Evolutionary conservation across 1,140 invertebrate species (phyloP).

Genomic region (Macrobrachium nipponense): DNA sequence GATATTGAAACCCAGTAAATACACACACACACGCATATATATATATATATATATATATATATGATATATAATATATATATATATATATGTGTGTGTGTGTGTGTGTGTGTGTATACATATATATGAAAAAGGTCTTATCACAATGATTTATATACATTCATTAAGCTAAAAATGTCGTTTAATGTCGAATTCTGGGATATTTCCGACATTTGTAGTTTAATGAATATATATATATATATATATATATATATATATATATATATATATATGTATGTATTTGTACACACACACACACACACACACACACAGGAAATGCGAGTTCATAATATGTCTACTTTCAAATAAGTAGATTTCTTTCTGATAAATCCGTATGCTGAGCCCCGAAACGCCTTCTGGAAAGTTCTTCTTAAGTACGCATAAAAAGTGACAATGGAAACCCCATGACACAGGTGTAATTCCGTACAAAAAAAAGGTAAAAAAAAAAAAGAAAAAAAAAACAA

Average conservation of each 20-base stretch:
- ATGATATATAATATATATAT: conserved; percentile 4
- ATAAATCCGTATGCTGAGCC: no score
- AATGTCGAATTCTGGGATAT: no score
- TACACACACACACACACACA: background rate
- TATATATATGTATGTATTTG: background rate
- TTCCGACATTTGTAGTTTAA: background rate
- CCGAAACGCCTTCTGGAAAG: no score
- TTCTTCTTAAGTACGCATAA: no score
- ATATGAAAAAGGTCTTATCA: background rate
- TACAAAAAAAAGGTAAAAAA: no score
- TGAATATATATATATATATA: conserved; percentile 11
- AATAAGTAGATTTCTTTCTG: background rate
- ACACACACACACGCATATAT: background rate
- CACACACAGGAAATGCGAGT: no score
- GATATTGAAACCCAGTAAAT: no score
- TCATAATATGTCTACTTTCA: background rate
- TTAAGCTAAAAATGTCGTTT: no score
- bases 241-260: background rate
- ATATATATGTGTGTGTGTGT: background rate
- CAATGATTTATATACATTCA: background rate
- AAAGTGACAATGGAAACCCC: no score
- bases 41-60: conserved; percentile 20
- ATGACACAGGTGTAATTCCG: no score
- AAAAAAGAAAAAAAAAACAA: no score
- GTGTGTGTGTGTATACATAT: background rate